Evolutionary conservation across 1,140 invertebrate genomes (phyloP).

Genomic region (Chymomyza costata): DNA sequence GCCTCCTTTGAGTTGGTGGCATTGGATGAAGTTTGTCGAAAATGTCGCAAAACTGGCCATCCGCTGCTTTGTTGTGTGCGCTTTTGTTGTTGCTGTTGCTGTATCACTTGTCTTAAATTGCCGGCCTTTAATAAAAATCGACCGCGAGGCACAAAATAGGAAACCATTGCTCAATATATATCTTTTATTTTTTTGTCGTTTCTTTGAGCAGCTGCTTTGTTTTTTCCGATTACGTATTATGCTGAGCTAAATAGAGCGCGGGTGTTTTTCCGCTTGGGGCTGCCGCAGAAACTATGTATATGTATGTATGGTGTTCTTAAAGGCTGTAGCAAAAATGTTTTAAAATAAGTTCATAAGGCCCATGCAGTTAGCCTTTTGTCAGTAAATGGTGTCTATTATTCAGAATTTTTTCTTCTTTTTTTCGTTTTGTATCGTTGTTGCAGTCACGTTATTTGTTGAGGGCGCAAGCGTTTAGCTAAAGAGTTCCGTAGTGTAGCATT

Average conservation of each 20-base stretch:
- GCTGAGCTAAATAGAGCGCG: too few species aligned
- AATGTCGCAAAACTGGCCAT: slow-evolving; percentile 51
- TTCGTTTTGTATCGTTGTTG: neutral
- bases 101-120: slow-evolving; percentile 54
- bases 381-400: too few species aligned
- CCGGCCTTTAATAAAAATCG: slow-evolving; percentile 63
- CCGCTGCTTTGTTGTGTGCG: slow-evolving; percentile 36
- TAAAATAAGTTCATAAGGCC: slow-evolving; percentile 24
- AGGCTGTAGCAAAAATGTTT: slow-evolving; percentile 14
- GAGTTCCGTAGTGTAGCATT: slow-evolving; percentile 32
- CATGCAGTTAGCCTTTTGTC: slow-evolving; percentile 12
- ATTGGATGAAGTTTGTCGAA: slow-evolving; percentile 51
- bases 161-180: slow-evolving; percentile 44
- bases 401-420: too few species aligned
- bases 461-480: slow-evolving; percentile 1
- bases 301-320: too few species aligned
- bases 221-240: slow-evolving; percentile 37
- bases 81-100: slow-evolving; percentile 51
- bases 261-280: too few species aligned
- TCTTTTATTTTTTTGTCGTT: slow-evolving; percentile 8
- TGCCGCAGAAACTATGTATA: too few species aligned
- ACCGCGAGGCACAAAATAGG: slow-evolving; percentile 68
- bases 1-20: slow-evolving; percentile 21
- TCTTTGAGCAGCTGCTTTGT: neutral
- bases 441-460: slow-evolving; percentile 8